Evolutionary conservation across 2,113 vertebrate genomes (phyloP), one percentile per base, ranked within the genome.

Genomic region (Phasianus colchicus): DNA sequence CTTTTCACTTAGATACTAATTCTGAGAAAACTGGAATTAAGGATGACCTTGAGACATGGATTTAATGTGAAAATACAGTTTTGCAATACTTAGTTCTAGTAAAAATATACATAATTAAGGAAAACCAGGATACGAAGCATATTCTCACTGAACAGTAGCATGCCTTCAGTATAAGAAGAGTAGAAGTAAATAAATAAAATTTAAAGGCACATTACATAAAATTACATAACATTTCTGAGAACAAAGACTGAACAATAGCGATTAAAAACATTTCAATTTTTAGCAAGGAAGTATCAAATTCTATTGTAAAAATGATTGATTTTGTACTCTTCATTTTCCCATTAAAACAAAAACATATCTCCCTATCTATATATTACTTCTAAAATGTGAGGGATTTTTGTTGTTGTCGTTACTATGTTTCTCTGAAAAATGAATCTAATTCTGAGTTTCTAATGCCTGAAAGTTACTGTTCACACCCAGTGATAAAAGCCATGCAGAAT

Each of bases 401-500:
- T 57, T 58, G 17, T n/a, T 57, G 30, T 58, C 7, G 5, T 70
- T 89, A 13, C 58, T 21, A 2, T 32, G 77, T 40, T 86, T 61
- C 64, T 65, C 63, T 89, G 73, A 94, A 95, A 96, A 95, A 58
- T 63, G 54, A 38, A 67, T 45, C 73, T 57, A 40, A 94, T 77
- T 91, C 88, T 60, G 84, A 94, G 75, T 92, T 96, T 96, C 89
- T 87, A 86, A 94, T 4, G 90, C 60, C 90, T 94, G 94, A n/a
- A 96, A 91, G 81, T 96, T 88, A 30, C 45, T 66, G 94, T 65
- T 95, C 88, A 96, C 94, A 8, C 97, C 96, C 97, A 96, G 73
- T 96, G 96, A 96, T 96, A 96, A 96, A 96, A 96, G 81, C 93
- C 91, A 74, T 82, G 82, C 93, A 96, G 42, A 90, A 91, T 79